Evolutionary conservation across 2,888 invertebrate genomes (phyloP).

Genomic region (Cheiracanthium punctorium): DNA sequence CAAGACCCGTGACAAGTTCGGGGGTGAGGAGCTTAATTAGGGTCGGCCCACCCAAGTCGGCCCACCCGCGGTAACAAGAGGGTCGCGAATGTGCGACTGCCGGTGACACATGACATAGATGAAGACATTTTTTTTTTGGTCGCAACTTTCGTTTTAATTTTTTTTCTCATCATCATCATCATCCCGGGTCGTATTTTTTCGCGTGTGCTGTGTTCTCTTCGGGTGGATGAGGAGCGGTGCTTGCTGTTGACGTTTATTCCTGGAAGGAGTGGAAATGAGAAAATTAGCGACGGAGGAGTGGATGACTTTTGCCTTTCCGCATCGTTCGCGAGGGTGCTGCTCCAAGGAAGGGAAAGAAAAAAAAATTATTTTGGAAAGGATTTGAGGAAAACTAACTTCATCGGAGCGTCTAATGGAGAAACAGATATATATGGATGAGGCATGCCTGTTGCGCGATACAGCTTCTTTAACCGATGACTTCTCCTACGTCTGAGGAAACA

Average conservation of each 20-base stretch:
- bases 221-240: neutral
- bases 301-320: neutral
- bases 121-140: slow-evolving; percentile 58
- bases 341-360: neutral
- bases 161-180: neutral
- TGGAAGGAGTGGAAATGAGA: slow-evolving; percentile 53
- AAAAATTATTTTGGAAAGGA: neutral
- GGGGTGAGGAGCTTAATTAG: slow-evolving; percentile 55
- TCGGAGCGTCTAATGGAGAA: too few relatives aligned
- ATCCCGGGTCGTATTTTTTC: slow-evolving; percentile 3
- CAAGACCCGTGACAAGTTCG: slow-evolving; percentile 31
- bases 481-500: too few relatives aligned
- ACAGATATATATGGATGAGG: too few relatives aligned
- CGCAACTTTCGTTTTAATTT: neutral
- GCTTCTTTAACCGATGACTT: too few relatives aligned
- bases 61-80: slow-evolving; percentile 64
- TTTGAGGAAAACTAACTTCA: neutral
- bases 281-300: slow-evolving; percentile 32
- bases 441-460: too few relatives aligned
- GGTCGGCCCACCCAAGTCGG: slow-evolving; percentile 61
- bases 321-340: neutral
- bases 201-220: neutral
- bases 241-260: slow-evolving; percentile 38
- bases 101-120: slow-evolving; percentile 67
- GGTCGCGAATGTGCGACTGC: slow-evolving; percentile 57